phyloP scores from a whole-genome alignment of 1,140 invertebrate species.

The Drosophila murphyi region DNA sequence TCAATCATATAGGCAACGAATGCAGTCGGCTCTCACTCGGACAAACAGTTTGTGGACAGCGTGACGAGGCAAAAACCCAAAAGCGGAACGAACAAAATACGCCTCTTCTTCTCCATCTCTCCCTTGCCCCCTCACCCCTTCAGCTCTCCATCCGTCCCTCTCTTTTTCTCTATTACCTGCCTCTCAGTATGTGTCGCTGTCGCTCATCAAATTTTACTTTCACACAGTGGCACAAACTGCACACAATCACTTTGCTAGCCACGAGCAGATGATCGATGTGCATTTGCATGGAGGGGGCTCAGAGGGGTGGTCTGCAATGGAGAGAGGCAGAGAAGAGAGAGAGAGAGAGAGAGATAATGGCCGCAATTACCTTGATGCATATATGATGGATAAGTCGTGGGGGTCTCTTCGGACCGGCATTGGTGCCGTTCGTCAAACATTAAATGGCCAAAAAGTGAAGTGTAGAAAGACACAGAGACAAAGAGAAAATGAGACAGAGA shows the following conservation, averaged over 20 bases:
- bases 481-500: slow-evolving; percentile 34
- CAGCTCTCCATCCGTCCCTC: neutral
- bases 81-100: slow-evolving; percentile 34
- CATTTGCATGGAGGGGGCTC: slow-evolving; percentile 66
- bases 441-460: slow-evolving; percentile 55
- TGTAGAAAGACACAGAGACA: slow-evolving; percentile 14
- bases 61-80: slow-evolving; percentile 39
- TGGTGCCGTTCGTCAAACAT: neutral
- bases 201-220: slow-evolving; percentile 74
- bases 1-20: neutral
- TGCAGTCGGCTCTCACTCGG: slow-evolving; percentile 52
- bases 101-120: neutral
- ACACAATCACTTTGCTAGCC: slow-evolving; percentile 59
- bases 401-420: neutral
- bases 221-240: slow-evolving; percentile 60
- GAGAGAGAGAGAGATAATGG: slow-evolving; percentile 44
- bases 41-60: slow-evolving; percentile 48
- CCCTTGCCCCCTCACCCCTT: no score
- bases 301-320: slow-evolving; percentile 7
- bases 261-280: slow-evolving; percentile 71
- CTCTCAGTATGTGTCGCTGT: neutral
- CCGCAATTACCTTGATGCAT: slow-evolving; percentile 59
- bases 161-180: neutral
- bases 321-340: slow-evolving; percentile 8
- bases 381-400: slow-evolving; percentile 13